phyloP scores from a whole-genome alignment of 2,888 invertebrate genomes.

The Pyrochroa serraticornis region DNA sequence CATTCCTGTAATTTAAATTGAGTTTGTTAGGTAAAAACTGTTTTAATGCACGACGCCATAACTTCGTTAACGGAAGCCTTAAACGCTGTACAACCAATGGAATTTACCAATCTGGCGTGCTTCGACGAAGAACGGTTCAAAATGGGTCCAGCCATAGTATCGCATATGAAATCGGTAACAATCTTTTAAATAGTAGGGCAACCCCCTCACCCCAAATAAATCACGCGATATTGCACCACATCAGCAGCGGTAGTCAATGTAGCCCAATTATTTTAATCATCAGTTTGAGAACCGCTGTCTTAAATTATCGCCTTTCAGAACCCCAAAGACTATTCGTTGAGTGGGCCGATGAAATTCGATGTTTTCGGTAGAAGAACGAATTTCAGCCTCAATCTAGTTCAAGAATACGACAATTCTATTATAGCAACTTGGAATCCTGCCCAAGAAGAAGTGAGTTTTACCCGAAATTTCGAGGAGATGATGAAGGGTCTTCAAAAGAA shows the following conservation, averaged over 20 bases:
- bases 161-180: conserved; percentile 7
- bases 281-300: background rate
- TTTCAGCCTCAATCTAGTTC: conserved; percentile 68
- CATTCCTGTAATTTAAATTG: background rate
- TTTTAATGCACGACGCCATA: conserved; percentile 73
- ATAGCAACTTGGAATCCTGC: conserved; percentile 57
- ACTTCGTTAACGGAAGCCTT: conserved; percentile 66
- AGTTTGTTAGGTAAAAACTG: conserved; percentile 67
- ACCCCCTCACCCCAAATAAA: too few species aligned
- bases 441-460: conserved; percentile 34
- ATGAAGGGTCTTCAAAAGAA: conserved; percentile 60
- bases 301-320: background rate
- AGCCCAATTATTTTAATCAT: background rate
- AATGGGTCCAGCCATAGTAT: conserved; percentile 3
- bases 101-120: conserved; percentile 40
- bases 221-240: too few species aligned
- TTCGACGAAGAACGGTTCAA: conserved; percentile 52
- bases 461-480: conserved; percentile 46
- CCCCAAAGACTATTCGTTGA: conserved; percentile 58
- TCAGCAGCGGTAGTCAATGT: too few species aligned
- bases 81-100: conserved; percentile 35
- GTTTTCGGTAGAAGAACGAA: conserved; percentile 67
- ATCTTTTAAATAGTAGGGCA: too few species aligned
- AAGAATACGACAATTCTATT: conserved; percentile 61
- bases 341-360: conserved; percentile 70